A percentile compares a stretch with the other conserved stretches of the same genome.
Evolutionary conservation across 2,888 invertebrate species (phyloP).

Genomic region (Tachina fera): DNA sequence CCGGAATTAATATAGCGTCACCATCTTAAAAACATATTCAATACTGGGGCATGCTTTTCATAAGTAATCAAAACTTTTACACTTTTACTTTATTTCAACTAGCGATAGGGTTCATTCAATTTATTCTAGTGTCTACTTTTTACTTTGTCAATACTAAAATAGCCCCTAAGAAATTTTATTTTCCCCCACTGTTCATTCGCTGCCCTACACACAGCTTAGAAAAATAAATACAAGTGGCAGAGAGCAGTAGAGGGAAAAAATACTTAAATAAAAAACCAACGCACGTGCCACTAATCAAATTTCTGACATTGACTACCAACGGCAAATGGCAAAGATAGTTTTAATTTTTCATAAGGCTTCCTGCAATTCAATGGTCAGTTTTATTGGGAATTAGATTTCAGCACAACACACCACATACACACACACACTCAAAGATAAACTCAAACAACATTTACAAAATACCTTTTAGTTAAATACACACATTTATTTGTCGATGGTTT

Average conservation of each 20-base stretch:
- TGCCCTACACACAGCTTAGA: too few relatives aligned
- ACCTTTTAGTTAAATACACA: slow-evolving; percentile 19
- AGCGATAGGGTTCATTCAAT: too few relatives aligned
- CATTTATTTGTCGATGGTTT: slow-evolving; percentile 20
- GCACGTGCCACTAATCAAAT: slow-evolving; percentile 69
- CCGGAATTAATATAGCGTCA: too few relatives aligned
- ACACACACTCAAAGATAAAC: neutral
- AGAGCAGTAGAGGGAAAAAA: neutral
- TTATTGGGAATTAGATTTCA: slow-evolving; percentile 67
- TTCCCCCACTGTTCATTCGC: too few relatives aligned
- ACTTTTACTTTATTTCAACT: too few relatives aligned
- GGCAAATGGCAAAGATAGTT: slow-evolving; percentile 48
- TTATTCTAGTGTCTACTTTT: too few relatives aligned
- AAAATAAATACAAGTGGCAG: neutral
- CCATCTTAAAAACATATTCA: too few relatives aligned
- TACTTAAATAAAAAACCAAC: slow-evolving; percentile 24
- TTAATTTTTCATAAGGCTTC: slow-evolving; percentile 58
- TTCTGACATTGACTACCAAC: slow-evolving; percentile 50
- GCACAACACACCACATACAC: neutral
- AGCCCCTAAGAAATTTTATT: too few relatives aligned
- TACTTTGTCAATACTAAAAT: too few relatives aligned
- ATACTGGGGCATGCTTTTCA: too few relatives aligned
- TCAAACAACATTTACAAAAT: neutral
- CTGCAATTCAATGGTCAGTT: slow-evolving; percentile 61
- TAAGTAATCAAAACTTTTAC: too few relatives aligned